A percentile compares a stretch with the other conserved stretches of the same genome.
Evolutionary conservation across 2,797 vertebrate genomes (phyloP).

Genomic region (Sebastes hopkinsi): DNA sequence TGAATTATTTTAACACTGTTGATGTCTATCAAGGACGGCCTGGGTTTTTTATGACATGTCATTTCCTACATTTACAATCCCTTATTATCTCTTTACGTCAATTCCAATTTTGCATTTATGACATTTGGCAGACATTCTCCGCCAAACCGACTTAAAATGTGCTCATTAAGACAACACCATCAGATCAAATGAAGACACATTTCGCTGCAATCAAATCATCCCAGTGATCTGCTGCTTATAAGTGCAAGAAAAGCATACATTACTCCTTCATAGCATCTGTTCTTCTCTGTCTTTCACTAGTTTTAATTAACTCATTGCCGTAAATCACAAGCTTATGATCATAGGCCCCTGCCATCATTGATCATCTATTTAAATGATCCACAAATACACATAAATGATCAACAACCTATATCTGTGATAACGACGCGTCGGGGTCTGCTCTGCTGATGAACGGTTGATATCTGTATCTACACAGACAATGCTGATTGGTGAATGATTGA

Average conservation of each 20-base stretch:
- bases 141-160: background rate
- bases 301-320: background rate
- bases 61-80: slow-evolving; percentile 10
- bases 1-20: slow-evolving; percentile 2
- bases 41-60: background rate
- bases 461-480: slow-evolving; percentile 12
- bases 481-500: slow-evolving; percentile 21
- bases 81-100: slow-evolving; percentile 10
- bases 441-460: slow-evolving; percentile 21
- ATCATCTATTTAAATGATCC: slow-evolving; percentile 17
- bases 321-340: background rate
- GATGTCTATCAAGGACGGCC: background rate
- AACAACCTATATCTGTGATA: background rate
- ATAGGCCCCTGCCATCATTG: background rate
- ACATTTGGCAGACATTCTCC: slow-evolving; percentile 5
- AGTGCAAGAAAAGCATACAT: background rate
- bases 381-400: background rate
- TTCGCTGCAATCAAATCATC: background rate
- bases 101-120: slow-evolving; percentile 27
- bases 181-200: slow-evolving; percentile 17
- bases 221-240: background rate
- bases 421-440: background rate
- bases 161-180: slow-evolving; percentile 6
- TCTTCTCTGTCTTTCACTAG: background rate
- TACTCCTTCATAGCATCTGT: background rate